phyloP scores from a whole-genome alignment of 2,113 vertebrate genomes.

The Rhinolophus ferrumequinum region DNA sequence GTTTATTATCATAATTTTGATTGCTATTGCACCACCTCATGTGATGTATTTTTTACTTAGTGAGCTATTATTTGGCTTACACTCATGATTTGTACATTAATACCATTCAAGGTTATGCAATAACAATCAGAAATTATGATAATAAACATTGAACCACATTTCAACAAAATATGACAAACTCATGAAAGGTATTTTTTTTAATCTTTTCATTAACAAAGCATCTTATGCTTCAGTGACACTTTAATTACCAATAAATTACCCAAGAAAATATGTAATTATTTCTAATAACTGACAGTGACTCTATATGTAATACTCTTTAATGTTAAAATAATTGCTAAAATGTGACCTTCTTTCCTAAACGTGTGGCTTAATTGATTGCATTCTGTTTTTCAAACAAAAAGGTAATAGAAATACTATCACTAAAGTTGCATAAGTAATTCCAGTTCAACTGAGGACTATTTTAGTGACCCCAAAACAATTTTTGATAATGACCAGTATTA shows the following conservation, averaged over 20 bases:
- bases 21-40: constrained; percentile 67
- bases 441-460: not conserved
- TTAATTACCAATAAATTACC: constrained; percentile 81
- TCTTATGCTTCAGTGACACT: constrained; percentile 77
- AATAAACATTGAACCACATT: constrained; percentile 83
- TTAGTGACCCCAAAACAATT: constrained; percentile 35
- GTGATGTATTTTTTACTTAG: constrained; percentile 72
- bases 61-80: constrained; percentile 79
- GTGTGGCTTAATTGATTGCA: constrained; percentile 61
- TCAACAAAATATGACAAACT: constrained; percentile 72
- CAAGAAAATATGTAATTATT: constrained; percentile 79
- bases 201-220: constrained; percentile 77
- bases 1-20: constrained; percentile 83
- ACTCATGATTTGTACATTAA: constrained; percentile 76
- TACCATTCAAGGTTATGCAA: constrained; percentile 74
- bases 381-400: constrained; percentile 61
- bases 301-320: constrained; percentile 64
- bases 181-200: constrained; percentile 30
- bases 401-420: constrained; percentile 40
- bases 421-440: not conserved
- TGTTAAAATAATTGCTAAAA: constrained; percentile 71
- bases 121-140: constrained; percentile 81
- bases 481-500: constrained; percentile 41
- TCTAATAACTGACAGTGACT: constrained; percentile 73
- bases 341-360: not conserved